Base-by-base conservation (phyloP, 53 echinoderm and acorn worm species). In the Paelopatides confundens region DNA sequence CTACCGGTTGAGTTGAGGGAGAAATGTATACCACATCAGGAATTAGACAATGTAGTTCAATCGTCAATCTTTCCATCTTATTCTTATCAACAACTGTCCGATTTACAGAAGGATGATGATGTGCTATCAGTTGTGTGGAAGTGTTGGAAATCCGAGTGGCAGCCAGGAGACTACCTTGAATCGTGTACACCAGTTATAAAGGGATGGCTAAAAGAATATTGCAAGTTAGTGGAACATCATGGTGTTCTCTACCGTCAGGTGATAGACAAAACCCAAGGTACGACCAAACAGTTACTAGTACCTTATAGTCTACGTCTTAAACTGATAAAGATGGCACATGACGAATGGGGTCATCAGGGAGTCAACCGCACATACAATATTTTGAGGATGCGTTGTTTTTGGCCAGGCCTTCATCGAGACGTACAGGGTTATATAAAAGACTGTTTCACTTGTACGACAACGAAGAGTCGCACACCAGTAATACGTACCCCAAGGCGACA, bases 191-290 rank as follows among this genome's bases (percentile, higher is more conserved):
- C 77, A 21, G 92, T 54, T 3, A 65, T 74, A 2, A 77, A 78
- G 46, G 33, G 76, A 8, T 92, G 92, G 88, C 14, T 85, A 28
- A 23, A 31, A 33, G 69, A 88, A 54, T 87, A 46, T 48, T 34
- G 85, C 6, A 46, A 62, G 27, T 7, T 92, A 12, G 81, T 63
- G 8, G 87, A 87, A 47, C 67, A 47, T 21, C 31, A 82, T 49
- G 92, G 92, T 35, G 86, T 92, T 4, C 77, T 92, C 28, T 92
- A 92, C n/a, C 62, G 93, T 14, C 21, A 66, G 14, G 71, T 86
- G 0, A 48, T 31, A 29, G 93, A 89, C 32, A 65, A 67, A 14
- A 64, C 78, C 7, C 2, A 18, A 35, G 63, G 63, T 5, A 54
- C 34, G 17, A 28, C 32, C 18, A 36, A 46, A 11, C 85, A 85